These are phyloP conservation scores for Caranx melampygus DNA, from an alignment of 2,113 vertebrate species.

Conservation along the genomic window DNA sequence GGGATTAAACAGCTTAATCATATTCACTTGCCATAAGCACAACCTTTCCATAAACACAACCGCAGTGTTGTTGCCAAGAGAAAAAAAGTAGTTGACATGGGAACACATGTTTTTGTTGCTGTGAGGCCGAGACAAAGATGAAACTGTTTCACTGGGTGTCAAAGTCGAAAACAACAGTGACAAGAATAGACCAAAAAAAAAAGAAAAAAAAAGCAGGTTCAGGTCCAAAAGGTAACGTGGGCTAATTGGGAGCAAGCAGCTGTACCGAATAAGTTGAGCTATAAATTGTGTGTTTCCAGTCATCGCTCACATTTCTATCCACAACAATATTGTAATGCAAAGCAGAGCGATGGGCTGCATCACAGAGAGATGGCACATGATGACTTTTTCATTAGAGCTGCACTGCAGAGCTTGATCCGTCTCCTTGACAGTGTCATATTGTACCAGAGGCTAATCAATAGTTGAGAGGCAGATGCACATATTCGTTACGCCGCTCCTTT, in stretches of 20 bases:
- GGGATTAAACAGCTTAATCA: no score
- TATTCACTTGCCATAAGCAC: no score
- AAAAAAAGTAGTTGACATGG: not conserved
- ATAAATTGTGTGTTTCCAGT: no score
- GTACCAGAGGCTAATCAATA: slow-evolving; percentile 16
- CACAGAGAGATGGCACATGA: no score
- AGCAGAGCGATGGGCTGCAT: no score
- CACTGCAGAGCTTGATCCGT: not conserved
- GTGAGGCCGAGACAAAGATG: not conserved
- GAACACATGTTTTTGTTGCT: not conserved
- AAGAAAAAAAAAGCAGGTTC: no score
- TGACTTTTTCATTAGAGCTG: not conserved
- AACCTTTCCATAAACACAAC: no score
- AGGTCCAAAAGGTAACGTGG: not conserved
- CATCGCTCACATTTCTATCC: no score
- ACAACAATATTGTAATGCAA: no score
- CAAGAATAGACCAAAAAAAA: not conserved
- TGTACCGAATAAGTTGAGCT: no score
- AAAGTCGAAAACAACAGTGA: not conserved
- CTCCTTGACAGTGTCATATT: slow-evolving; percentile 15
- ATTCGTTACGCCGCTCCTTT: slow-evolving; percentile 2
- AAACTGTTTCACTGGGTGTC: not conserved
- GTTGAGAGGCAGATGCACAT: slow-evolving; percentile 19
- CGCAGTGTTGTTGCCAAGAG: not conserved
- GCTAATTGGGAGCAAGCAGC: no score